Conservation (phyloP, 2,113 vertebrate species). For the Alces alces region DNA sequence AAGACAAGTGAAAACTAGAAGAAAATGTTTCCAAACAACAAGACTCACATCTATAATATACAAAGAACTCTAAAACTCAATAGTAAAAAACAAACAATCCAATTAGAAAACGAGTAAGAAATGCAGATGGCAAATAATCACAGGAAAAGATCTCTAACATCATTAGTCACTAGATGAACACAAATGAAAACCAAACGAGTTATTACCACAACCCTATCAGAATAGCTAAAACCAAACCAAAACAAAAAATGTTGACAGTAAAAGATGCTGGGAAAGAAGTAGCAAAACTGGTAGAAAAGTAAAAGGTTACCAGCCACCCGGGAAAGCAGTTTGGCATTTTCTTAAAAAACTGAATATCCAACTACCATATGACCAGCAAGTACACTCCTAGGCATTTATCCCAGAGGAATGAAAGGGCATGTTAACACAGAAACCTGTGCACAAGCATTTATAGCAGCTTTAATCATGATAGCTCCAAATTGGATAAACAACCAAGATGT, state of each 20-base stretch:
- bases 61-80: not conserved
- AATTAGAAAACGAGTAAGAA: not conserved
- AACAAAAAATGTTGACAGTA: not conserved
- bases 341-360: not conserved
- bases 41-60: not conserved
- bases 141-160: not conserved
- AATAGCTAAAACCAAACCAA: not conserved
- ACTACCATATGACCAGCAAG: not conserved
- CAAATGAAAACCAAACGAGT: not conserved
- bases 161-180: not conserved
- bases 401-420: not conserved
- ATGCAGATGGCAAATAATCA: not conserved
- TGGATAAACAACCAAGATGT: not conserved
- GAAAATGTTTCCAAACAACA: not conserved
- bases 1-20: not conserved
- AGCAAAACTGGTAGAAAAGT: not conserved
- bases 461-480: not conserved
- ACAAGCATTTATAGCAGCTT: not conserved
- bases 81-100: not conserved
- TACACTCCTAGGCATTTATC: not conserved
- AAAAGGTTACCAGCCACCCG: not conserved
- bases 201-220: not conserved
- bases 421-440: not conserved
- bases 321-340: not conserved
- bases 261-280: not conserved